These are phyloP conservation scores for Crypturellus tataupa DNA, from an alignment of 2,797 vertebrate genomes.

Conservation along the genomic window DNA sequence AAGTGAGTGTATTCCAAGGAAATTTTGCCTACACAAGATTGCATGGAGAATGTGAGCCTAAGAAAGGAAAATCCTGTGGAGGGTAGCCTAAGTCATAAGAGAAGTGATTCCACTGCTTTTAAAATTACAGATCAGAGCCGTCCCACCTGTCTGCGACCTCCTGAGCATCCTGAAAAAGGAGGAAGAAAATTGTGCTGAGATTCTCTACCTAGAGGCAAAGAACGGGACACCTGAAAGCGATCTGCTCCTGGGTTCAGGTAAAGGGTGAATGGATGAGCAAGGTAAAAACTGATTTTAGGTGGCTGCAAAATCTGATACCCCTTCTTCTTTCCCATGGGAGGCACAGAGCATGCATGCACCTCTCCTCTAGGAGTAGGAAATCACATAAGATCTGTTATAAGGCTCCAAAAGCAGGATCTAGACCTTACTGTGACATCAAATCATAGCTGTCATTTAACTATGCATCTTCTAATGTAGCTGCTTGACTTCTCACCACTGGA, in stretches of 20 bases:
- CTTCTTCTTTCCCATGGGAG: not conserved
- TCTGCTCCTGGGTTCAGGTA: constrained; percentile 71
- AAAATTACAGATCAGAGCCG: constrained; percentile 72
- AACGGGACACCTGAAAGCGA: constrained; percentile 45
- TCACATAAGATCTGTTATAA: not conserved
- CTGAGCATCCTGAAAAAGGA: constrained; percentile 79
- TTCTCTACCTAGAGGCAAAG: constrained; percentile 64
- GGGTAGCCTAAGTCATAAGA: not conserved
- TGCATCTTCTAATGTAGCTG: not conserved
- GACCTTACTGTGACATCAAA: not conserved
- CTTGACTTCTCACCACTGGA: not conserved
- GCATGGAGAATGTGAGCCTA: not conserved
- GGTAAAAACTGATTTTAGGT: not conserved
- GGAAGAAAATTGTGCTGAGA: constrained; percentile 81
- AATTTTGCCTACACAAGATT: not conserved
- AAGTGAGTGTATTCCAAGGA: not conserved
- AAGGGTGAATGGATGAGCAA: not conserved
- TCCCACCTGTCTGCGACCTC: constrained; percentile 81
- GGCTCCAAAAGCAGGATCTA: not conserved
- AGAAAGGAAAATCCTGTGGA: not conserved
- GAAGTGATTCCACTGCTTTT: constrained; percentile 20
- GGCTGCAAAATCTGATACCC: not conserved
- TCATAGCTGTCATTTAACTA: not conserved
- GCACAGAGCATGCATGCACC: not conserved
- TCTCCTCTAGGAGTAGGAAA: not conserved